These are phyloP conservation scores for Chaenodraco wilsoni DNA, from an alignment of 2,797 vertebrate species.

Conservation along the genomic window DNA sequence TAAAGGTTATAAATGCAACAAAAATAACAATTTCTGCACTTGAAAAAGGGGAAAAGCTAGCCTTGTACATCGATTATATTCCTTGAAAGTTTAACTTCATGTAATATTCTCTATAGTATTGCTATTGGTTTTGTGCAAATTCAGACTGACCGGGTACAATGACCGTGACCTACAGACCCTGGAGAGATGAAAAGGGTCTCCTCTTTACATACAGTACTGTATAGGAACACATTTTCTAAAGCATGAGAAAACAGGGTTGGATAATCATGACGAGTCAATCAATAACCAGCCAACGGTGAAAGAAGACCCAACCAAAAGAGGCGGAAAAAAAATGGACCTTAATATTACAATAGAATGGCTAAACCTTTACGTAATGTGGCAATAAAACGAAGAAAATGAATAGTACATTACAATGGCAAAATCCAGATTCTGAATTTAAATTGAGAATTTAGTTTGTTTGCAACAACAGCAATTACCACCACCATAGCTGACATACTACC, in stretches of 20 bases:
- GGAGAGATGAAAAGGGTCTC: conserved; percentile 9
- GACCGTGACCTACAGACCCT: conserved; percentile 4
- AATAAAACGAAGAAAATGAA: conserved; percentile 7
- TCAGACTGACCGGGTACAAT: neutral
- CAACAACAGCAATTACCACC: conserved; percentile 70
- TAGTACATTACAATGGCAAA: conserved; percentile 16
- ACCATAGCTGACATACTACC: conserved; percentile 69
- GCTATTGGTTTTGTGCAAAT: conserved; percentile 21
- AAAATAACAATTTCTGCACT: neutral
- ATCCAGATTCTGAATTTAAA: conserved; percentile 47
- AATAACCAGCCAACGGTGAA: conserved; percentile 25
- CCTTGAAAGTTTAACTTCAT: neutral
- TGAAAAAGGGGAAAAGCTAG: neutral
- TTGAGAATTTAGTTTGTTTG: conserved; percentile 61
- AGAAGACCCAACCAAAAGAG: conserved; percentile 19
- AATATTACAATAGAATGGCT: neutral
- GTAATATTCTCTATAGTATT: conserved; percentile 11
- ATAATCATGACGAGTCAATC: conserved; percentile 32
- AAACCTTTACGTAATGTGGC: conserved; percentile 29
- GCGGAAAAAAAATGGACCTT: neutral
- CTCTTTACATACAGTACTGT: neutral
- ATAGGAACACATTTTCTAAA: conserved; percentile 21
- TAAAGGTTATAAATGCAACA: neutral
- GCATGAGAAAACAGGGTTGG: neutral
- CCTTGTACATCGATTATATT: neutral